Evolutionary conservation across 2,113 vertebrate species (phyloP).

Genomic region (Anarrhichthys ocellatus): DNA sequence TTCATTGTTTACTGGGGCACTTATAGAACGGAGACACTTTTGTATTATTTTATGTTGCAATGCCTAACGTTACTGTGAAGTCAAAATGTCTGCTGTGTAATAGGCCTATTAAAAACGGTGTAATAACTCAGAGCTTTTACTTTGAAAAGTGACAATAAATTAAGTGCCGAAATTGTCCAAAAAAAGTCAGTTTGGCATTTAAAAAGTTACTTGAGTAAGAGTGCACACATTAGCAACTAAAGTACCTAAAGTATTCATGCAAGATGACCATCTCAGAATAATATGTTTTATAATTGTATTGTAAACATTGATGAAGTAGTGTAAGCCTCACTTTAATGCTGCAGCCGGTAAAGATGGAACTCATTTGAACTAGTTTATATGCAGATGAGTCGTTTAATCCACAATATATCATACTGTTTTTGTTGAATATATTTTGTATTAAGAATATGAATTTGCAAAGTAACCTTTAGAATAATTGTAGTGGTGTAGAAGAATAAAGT

Average conservation of each 20-base stretch:
- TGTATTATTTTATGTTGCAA: neutral
- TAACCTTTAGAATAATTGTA: neutral
- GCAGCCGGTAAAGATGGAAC: neutral
- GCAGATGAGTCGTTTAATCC: neutral
- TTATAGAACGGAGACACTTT: neutral
- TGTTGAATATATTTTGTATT: neutral
- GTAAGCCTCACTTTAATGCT: neutral
- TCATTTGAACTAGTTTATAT: neutral
- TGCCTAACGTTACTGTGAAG: neutral
- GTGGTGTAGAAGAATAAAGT: neutral
- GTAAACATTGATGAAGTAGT: neutral
- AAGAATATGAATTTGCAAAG: neutral
- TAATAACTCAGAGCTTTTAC: neutral
- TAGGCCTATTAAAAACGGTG: too few species aligned
- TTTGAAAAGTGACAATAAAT: too few species aligned
- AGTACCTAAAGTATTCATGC: neutral
- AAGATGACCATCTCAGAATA: neutral
- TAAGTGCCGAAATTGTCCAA: neutral
- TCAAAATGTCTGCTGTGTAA: neutral
- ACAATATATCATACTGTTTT: neutral
- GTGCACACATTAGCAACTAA: neutral
- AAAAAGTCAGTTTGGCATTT: neutral
- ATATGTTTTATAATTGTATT: neutral
- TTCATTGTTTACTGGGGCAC: neutral
- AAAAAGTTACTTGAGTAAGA: too few species aligned